These are phyloP conservation scores for Xestia xanthographa DNA, from an alignment of 2,888 invertebrate species.

Conservation along the genomic window DNA sequence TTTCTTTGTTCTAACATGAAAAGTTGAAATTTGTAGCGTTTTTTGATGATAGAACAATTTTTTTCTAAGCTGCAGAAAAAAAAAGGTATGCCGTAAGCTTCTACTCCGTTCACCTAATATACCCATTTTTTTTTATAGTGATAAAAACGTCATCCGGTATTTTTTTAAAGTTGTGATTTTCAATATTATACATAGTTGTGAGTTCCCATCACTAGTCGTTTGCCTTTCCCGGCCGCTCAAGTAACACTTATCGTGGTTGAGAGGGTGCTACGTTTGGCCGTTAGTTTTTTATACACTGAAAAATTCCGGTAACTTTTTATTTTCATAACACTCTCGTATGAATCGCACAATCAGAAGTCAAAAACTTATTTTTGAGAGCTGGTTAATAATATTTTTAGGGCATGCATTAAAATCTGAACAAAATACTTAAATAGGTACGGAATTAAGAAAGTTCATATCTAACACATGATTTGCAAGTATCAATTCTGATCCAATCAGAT, in stretches of 20 bases:
- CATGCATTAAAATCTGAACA: background rate
- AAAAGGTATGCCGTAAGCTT: too few relatives aligned
- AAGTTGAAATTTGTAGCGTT: too few relatives aligned
- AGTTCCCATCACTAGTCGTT: slow-evolving; percentile 36
- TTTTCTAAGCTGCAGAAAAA: too few relatives aligned
- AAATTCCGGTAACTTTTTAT: background rate
- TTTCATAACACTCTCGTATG: background rate
- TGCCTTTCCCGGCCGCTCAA: slow-evolving; percentile 39
- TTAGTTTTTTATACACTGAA: background rate
- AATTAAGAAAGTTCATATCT: background rate
- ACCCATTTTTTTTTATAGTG: too few relatives aligned
- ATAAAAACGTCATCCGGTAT: too few relatives aligned
- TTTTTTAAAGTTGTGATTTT: too few relatives aligned
- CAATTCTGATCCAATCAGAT: background rate
- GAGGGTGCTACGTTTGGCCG: background rate
- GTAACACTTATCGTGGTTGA: slow-evolving; percentile 34
- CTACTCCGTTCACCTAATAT: too few relatives aligned
- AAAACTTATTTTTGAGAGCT: background rate
- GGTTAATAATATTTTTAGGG: background rate
- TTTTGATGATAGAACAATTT: too few relatives aligned
- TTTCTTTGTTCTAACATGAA: too few relatives aligned
- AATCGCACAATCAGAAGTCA: background rate
- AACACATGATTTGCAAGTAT: background rate
- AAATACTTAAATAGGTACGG: background rate
- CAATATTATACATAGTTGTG: background rate